Evolutionary conservation across 2,888 invertebrate genomes (phyloP), one percentile per base, ranked within the genome.

Genomic region (Serripes groenlandicus): DNA sequence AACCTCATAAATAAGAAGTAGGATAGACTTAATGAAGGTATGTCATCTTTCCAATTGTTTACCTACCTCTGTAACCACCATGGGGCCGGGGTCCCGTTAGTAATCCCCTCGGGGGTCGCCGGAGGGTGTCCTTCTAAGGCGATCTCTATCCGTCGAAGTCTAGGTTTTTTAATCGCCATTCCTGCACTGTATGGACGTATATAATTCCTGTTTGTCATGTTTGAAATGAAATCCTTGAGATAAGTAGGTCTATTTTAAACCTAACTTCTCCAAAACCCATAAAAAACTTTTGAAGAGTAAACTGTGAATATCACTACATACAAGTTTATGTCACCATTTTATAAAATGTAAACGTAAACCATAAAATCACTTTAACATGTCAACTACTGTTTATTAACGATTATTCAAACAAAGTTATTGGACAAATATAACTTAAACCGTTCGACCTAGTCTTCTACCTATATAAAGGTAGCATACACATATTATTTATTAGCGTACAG

Each of bases 71-170:
- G 60, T 85, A 81, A 1, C 90, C 90, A 11, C 90, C 90, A 58
- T 90, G 90, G 5, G 90, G 90, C 23, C 85, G 71, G 7, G n/a
- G 79, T 37, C 21, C 90, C 90, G 79, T 90, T 90, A 32, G 84
- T 78, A 15, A 87, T 18, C 23, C 77, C 81, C 42, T 79, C 87
- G 9, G 81, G 81, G 18, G 75, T 78, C 3, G 81, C 73, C 18
- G 78, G 80, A 11, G 85, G 83, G 28, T 80, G 75, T 35, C 82
- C 85, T 37, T 86, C 85, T 60, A 87, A 77, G 0, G 68, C 73
- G 32, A 88, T 64, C 64, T 88, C 88, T 66, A 88, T 68, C 35
- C 77, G 77, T 15, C 83, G 49, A n/a, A 87, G 49, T 32, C 83
- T 70, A n/a, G 86, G 84, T 54, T 76, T 78, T 66, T 88, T 83